phyloP scores from a whole-genome alignment of 2,888 invertebrate species.

The Ennomos erosarius region DNA sequence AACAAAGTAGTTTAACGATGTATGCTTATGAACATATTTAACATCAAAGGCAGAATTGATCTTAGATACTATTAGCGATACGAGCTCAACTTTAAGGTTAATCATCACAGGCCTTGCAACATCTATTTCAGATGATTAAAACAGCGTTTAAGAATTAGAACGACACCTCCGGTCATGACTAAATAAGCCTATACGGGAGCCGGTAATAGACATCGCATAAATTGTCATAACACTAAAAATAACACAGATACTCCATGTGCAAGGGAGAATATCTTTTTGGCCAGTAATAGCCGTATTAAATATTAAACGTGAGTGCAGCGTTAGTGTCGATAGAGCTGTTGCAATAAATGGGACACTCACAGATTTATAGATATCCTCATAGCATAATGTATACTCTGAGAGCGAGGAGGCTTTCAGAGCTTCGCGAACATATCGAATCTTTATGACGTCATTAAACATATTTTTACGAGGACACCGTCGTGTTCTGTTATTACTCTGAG shows the following conservation, averaged over 20 bases:
- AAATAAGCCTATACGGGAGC: no score
- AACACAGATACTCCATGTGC: neutral
- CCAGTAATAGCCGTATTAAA: conserved; percentile 31
- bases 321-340: conserved; percentile 63
- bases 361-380: conserved; percentile 70
- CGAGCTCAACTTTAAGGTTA: no score
- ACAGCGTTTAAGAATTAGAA: no score
- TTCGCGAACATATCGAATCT: conserved; percentile 74
- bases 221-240: no score
- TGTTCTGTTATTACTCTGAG: conserved; percentile 72
- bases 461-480: conserved; percentile 81
- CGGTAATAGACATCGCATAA: no score
- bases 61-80: neutral
- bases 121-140: no score
- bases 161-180: no score
- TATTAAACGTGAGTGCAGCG: conserved; percentile 61
- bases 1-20: conserved; percentile 29
- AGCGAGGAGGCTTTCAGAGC: conserved; percentile 68
- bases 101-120: no score
- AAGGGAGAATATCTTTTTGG: conserved; percentile 10
- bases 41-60: conserved; percentile 23
- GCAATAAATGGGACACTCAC: conserved; percentile 73
- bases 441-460: conserved; percentile 83
- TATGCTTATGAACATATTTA: conserved; percentile 31
- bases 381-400: conserved; percentile 58